These are phyloP conservation scores for Altica lythri DNA, from an alignment of 2,888 invertebrate genomes.

Conservation along the genomic window DNA sequence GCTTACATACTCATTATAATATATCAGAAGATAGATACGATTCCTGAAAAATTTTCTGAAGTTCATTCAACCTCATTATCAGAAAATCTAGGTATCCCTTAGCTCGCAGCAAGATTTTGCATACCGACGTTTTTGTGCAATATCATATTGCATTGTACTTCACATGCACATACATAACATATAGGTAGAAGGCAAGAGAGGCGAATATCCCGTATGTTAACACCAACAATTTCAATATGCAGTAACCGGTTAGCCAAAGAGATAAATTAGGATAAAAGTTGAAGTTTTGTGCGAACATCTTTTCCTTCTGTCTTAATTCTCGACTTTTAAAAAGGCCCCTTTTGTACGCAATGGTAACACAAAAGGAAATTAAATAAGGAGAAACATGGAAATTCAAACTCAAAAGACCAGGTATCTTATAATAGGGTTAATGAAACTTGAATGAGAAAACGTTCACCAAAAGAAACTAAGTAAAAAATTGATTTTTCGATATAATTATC, in stretches of 20 bases:
- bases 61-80: constrained; percentile 29
- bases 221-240: constrained; percentile 30
- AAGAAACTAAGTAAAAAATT: constrained; percentile 35
- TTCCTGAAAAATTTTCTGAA: constrained; percentile 4
- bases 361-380: constrained; percentile 27
- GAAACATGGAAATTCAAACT: no score
- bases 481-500: no score
- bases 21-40: no score
- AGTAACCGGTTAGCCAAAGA: constrained; percentile 32
- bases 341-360: no score
- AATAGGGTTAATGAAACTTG: constrained; percentile 39
- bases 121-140: constrained; percentile 33
- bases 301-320: no score
- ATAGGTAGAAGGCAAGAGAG: constrained; percentile 15
- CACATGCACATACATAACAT: constrained; percentile 24
- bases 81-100: constrained; percentile 31
- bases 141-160: constrained; percentile 32
- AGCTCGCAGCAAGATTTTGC: constrained; percentile 26
- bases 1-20: no score
- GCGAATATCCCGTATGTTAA: constrained; percentile 28
- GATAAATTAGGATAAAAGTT: constrained; percentile 35
- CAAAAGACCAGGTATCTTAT: constrained; percentile 31
- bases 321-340: no score
- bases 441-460: constrained; percentile 40
- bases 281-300: no score